Conservation (phyloP, 2,113 vertebrate genomes). For the Scatophagus argus region DNA sequence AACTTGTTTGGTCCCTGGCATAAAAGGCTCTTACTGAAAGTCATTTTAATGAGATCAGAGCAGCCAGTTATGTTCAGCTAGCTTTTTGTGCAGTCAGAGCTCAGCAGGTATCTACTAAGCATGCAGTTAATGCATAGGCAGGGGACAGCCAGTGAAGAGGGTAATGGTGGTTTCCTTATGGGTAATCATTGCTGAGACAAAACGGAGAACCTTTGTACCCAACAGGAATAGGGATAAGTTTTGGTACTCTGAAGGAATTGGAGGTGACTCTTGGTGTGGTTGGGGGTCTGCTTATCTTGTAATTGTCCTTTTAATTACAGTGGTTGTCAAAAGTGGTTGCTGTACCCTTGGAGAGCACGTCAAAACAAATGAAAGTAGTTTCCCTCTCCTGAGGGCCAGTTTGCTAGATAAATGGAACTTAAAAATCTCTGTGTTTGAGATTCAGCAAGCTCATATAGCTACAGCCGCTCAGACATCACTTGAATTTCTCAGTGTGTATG, state of each 20-base stretch:
- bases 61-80: conserved; percentile 1
- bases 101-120: conserved; percentile 33
- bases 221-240: conserved; percentile 4
- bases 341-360: conserved; percentile 20
- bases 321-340: conserved; percentile 28
- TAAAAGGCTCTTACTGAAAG: conserved; percentile 21
- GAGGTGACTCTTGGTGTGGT: conserved; percentile 32
- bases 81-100: conserved; percentile 23
- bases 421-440: conserved; percentile 34
- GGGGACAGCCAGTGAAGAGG: conserved; percentile 16
- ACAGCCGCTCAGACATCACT: conserved; percentile 23
- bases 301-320: conserved; percentile 55
- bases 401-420: conserved; percentile 45
- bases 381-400: conserved; percentile 38
- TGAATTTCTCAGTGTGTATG: conserved; percentile 31
- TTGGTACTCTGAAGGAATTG: conserved; percentile 37
- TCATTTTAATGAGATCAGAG: conserved; percentile 28
- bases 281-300: conserved; percentile 47
- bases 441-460: conserved; percentile 27
- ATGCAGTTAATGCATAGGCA: conserved; percentile 18
- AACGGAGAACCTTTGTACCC: conserved; percentile 21
- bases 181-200: conserved; percentile 29
- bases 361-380: conserved; percentile 29
- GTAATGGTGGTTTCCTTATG: conserved; percentile 19
- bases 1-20: conserved; percentile 21